These are phyloP conservation scores for Drosophila navojoa DNA, from an alignment of 1,140 invertebrate species.

Conservation along the genomic window DNA sequence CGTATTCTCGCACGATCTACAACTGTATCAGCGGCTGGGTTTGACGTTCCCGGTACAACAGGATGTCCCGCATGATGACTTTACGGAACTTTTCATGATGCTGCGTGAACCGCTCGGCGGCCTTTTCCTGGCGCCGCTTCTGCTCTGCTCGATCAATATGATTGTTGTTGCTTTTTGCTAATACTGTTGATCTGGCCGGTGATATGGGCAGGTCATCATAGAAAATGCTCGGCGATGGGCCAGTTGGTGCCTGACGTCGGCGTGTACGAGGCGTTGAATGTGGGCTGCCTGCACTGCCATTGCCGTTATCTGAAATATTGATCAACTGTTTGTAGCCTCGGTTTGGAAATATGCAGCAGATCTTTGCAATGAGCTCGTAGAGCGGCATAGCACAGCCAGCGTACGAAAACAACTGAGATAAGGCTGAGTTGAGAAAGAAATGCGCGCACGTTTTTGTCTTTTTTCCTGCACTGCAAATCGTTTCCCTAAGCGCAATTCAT, in stretches of 20 bases:
- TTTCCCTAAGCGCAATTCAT: not conserved
- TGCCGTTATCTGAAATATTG: slow-evolving; percentile 57
- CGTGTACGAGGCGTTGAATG: slow-evolving; percentile 36
- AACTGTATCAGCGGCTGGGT: slow-evolving; percentile 68
- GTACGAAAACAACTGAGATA: slow-evolving; percentile 26
- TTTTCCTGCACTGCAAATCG: not conserved
- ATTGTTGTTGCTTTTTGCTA: slow-evolving; percentile 42
- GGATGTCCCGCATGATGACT: slow-evolving; percentile 64
- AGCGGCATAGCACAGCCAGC: slow-evolving; percentile 30
- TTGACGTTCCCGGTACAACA: slow-evolving; percentile 50
- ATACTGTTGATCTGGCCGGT: slow-evolving; percentile 44
- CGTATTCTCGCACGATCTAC: slow-evolving; percentile 13
- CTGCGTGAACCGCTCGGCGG: slow-evolving; percentile 48
- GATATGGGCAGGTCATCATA: slow-evolving; percentile 35
- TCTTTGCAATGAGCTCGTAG: slow-evolving; percentile 25
- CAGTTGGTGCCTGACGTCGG: slow-evolving; percentile 13
- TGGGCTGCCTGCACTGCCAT: slow-evolving; percentile 29
- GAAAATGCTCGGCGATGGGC: slow-evolving; percentile 25
- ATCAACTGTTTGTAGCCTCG: slow-evolving; percentile 46
- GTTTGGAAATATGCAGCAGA: slow-evolving; percentile 48
- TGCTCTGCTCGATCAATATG: slow-evolving; percentile 22
- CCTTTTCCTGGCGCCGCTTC: slow-evolving; percentile 19
- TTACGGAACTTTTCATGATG: slow-evolving; percentile 64
- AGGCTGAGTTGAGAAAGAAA: not conserved
- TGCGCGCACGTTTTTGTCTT: not conserved